A percentile compares a stretch with the other conserved stretches of the same genome.
phyloP scores from a whole-genome alignment of 2,888 invertebrate species.

The Mesorhabditis spiculigera region DNA sequence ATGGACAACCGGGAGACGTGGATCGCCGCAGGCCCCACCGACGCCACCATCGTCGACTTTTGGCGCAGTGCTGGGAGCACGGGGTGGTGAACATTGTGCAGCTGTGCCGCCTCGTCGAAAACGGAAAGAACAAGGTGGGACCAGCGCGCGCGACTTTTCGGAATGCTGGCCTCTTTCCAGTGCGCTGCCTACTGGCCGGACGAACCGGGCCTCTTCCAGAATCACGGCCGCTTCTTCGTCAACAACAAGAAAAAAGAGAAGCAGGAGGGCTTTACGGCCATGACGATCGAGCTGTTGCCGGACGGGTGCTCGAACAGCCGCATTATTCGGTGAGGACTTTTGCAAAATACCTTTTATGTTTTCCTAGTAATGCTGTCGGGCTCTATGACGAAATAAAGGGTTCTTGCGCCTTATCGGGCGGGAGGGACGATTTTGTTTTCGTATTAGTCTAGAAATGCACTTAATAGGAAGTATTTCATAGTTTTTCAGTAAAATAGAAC shows the following conservation, averaged over 20 bases:
- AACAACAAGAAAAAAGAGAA: constrained; percentile 1
- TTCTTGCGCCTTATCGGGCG: too few species aligned
- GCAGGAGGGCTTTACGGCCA: not conserved
- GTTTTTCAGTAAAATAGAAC: too few species aligned
- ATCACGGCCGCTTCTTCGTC: constrained; percentile 9
- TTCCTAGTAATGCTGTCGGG: too few species aligned
- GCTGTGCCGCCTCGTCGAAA: too few species aligned
- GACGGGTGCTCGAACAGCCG: constrained; percentile 10
- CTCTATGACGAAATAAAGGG: too few species aligned
- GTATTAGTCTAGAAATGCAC: too few species aligned
- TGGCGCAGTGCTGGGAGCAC: constrained; percentile 76
- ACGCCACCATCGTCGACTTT: constrained; percentile 82
- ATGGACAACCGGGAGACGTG: constrained; percentile 66
- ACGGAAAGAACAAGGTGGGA: too few species aligned
- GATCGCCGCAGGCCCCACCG: constrained; percentile 88
- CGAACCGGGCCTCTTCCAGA: constrained; percentile 1
- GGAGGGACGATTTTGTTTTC: too few species aligned
- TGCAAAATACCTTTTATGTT: not conserved
- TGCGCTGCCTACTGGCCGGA: constrained; percentile 14
- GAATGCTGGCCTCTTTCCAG: not conserved
- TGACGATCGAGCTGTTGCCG: constrained; percentile 9
- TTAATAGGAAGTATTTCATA: too few species aligned
- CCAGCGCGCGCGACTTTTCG: too few species aligned
- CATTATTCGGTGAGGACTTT: not conserved
- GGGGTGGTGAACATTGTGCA: constrained; percentile 92